A percentile compares a stretch with the other conserved stretches of the same genome.
Evolutionary conservation across 2,888 invertebrate genomes (phyloP).

Genomic region (Alviniconcha strummeri): DNA sequence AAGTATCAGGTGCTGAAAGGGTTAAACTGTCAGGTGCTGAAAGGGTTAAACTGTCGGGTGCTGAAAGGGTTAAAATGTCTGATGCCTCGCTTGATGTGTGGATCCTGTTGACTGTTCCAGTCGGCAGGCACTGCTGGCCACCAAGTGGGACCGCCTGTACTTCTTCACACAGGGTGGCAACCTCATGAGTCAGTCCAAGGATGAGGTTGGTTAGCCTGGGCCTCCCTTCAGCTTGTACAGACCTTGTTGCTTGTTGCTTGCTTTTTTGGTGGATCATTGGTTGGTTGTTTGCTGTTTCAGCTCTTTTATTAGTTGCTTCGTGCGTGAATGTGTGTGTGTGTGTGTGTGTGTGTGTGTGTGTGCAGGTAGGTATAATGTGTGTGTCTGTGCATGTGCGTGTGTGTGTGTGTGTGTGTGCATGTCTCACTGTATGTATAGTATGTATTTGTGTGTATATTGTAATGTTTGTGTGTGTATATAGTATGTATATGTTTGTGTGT

Average conservation of each 20-base stretch:
- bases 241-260: not conserved
- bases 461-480: too few relatives aligned
- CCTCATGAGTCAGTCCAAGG: constrained; percentile 73
- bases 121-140: constrained; percentile 71
- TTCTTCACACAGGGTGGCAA: constrained; percentile 75
- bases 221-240: too few relatives aligned
- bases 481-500: not conserved
- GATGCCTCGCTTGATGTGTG: not conserved
- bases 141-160: constrained; percentile 74
- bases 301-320: not conserved
- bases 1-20: too few relatives aligned
- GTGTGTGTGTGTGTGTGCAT: not conserved
- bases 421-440: not conserved
- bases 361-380: not conserved
- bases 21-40: too few relatives aligned
- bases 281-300: too few relatives aligned
- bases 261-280: not conserved
- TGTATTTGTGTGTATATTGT: not conserved
- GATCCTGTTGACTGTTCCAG: constrained; percentile 51
- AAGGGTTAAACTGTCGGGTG: too few relatives aligned
- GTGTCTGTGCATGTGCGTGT: not conserved
- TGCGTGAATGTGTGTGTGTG: not conserved
- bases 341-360: not conserved
- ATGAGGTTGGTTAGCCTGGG: constrained; percentile 64
- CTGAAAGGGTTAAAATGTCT: too few relatives aligned